These are phyloP conservation scores for Xerus rutilus DNA, from an alignment of 2,797 vertebrate genomes.

Conservation along the genomic window DNA sequence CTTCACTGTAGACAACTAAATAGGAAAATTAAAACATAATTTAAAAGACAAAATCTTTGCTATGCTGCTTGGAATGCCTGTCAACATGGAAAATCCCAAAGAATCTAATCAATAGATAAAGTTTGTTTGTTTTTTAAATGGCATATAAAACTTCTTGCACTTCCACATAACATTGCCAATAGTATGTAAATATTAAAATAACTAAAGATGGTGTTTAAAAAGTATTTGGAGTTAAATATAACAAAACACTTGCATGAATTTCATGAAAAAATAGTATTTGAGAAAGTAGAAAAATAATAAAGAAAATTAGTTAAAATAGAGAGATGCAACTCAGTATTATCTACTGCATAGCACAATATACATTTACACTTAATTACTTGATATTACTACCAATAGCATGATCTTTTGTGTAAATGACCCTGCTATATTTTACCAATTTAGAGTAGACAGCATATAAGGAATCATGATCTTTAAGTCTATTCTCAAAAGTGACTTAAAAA, in stretches of 20 bases:
- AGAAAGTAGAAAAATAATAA: constrained; percentile 2
- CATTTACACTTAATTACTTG: not conserved
- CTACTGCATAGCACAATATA: not conserved
- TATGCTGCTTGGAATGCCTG: not conserved
- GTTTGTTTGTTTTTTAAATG: not conserved
- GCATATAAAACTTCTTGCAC: not conserved
- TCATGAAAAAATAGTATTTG: not conserved
- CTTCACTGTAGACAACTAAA: not conserved
- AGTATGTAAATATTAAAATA: not conserved
- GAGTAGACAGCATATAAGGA: not conserved
- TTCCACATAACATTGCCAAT: not conserved
- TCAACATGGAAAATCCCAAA: not conserved
- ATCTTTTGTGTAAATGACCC: not conserved
- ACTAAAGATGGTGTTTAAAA: not conserved
- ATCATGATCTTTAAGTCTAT: not conserved
- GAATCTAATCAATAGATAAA: not conserved
- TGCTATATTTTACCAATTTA: not conserved
- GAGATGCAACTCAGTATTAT: not conserved
- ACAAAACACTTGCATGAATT: not conserved
- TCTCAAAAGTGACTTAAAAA: not conserved
- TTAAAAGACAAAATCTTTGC: not conserved
- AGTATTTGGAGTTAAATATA: not conserved
- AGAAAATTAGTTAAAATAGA: not conserved
- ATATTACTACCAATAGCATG: not conserved
- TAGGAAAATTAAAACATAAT: not conserved